phyloP scores from a whole-genome alignment of 2,113 vertebrate genomes.

The Rhegmatorhina hoffmannsi region DNA sequence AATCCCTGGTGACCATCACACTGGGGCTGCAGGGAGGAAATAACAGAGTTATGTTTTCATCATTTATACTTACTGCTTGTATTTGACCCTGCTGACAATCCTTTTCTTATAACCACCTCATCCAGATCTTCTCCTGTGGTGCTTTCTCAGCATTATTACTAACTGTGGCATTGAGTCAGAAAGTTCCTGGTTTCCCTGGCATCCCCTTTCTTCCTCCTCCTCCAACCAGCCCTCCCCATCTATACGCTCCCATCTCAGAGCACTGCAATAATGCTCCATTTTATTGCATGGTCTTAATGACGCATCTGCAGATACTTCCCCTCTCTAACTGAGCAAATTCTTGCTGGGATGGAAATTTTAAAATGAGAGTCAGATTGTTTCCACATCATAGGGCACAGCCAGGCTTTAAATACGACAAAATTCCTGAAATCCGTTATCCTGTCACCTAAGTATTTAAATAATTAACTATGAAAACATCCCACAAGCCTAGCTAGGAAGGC shows the following conservation, averaged over 20 bases:
- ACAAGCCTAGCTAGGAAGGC: constrained; percentile 13
- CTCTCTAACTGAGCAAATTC: constrained; percentile 42
- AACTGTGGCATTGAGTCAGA: neutral
- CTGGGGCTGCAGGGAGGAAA: neutral
- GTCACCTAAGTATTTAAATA: constrained; percentile 56
- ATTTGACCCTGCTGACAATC: neutral
- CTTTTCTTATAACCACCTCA: neutral
- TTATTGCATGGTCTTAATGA: constrained; percentile 58
- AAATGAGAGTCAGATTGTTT: constrained; percentile 50
- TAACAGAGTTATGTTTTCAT: neutral
- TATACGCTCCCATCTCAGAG: neutral
- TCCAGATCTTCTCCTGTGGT: neutral
- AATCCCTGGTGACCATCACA: neutral
- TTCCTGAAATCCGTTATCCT: constrained; percentile 35
- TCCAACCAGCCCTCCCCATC: neutral
- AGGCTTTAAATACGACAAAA: constrained; percentile 35
- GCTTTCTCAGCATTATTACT: neutral
- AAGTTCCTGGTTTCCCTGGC: constrained; percentile 13
- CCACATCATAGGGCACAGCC: constrained; percentile 54
- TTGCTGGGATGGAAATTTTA: constrained; percentile 62
- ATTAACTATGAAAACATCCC: constrained; percentile 63
- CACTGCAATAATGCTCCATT: neutral
- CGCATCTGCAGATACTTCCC: constrained; percentile 55
- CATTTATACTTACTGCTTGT: neutral
- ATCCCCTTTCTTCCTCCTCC: neutral